Base-by-base conservation (phyloP, 1,140 invertebrate genomes). In the Brachionus sp. region DNA sequence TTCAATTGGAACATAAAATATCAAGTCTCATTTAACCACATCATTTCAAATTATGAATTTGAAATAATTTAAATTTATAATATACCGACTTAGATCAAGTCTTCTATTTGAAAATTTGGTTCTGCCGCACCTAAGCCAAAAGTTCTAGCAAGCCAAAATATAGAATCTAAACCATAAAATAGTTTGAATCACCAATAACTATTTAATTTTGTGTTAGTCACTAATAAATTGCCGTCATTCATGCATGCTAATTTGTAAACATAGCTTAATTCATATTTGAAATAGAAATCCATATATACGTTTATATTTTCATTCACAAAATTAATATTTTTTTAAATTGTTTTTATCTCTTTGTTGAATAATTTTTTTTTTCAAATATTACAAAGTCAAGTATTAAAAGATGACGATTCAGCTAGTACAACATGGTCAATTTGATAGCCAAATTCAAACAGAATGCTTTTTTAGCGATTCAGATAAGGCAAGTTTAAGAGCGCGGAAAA, bases 11-110 rank as follows among this genome's bases (percentile, higher is more conserved):
- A 35, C 44, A 62, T 62, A 62, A 80, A 80, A 62, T 78, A 78
- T 57, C 77, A 80, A 80, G 57, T 57, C 77, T 66, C 19, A 39
- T 66, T 57, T 66, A 66, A 62, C 50, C 70, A 75, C 70, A 75
- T 75, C 70, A 75, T 75, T 75, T 75, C 42, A 75, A 75, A 75
- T 75, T 75, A 75, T 75, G 42, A 19, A 57, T 75, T 70, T 39
- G 35, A 25, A 46, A 46, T 46, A 46, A 25, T 75, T 75, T 75
- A 42, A 75, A 75, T 50, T 75, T 75, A 23, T 44, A 75, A 75
- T 75, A 75, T 75, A 46, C 23, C 39, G 70, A 46, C 70, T 46
- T 1, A 23, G 16, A 46, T 75, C 2, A 6, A 75, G 70, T 75
- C 70, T 75, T 75, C 9, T n/a, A 73, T 12, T 42, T 42, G 5